A percentile compares a stretch with the other conserved stretches of the same genome.
Evolutionary conservation across 2,888 invertebrate genomes (phyloP).

Genomic region (Drosophila macrospina): DNA sequence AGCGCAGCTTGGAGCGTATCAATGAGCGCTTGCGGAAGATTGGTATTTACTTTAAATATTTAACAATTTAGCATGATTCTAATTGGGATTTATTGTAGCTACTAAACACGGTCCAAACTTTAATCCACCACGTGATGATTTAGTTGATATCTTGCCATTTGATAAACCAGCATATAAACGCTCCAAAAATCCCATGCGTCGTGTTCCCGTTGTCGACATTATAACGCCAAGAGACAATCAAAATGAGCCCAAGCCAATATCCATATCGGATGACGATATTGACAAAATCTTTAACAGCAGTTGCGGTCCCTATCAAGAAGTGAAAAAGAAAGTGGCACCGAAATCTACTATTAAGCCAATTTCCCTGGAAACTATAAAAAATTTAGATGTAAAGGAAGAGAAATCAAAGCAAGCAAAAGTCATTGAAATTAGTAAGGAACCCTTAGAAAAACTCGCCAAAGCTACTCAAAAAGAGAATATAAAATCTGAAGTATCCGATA

Average conservation of each 20-base stretch:
- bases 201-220: conserved; percentile 80
- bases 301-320: conserved; percentile 82
- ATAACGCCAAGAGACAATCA: conserved; percentile 74
- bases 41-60: conserved; percentile 50
- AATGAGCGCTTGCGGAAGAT: conserved; percentile 78
- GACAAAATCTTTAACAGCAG: conserved; percentile 84
- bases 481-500: neutral
- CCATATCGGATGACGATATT: conserved; percentile 84
- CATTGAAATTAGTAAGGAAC: neutral
- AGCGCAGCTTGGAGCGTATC: conserved; percentile 83
- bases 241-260: conserved; percentile 71
- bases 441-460: conserved; percentile 18
- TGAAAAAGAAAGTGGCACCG: conserved; percentile 58
- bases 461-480: neutral
- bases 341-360: conserved; percentile 6
- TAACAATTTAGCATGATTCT: neutral
- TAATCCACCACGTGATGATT: conserved; percentile 59
- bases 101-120: conserved; percentile 78
- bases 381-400: conserved; percentile 7
- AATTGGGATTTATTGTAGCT: conserved; percentile 29
- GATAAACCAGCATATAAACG: conserved; percentile 82
- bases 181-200: conserved; percentile 80
- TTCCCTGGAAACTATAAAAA: conserved; percentile 3
- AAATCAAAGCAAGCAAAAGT: conserved; percentile 19
- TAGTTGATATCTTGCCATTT: conserved; percentile 77